Evolutionary conservation across 2,888 invertebrate species (phyloP).

Genomic region (Drosophila picticornis): DNA sequence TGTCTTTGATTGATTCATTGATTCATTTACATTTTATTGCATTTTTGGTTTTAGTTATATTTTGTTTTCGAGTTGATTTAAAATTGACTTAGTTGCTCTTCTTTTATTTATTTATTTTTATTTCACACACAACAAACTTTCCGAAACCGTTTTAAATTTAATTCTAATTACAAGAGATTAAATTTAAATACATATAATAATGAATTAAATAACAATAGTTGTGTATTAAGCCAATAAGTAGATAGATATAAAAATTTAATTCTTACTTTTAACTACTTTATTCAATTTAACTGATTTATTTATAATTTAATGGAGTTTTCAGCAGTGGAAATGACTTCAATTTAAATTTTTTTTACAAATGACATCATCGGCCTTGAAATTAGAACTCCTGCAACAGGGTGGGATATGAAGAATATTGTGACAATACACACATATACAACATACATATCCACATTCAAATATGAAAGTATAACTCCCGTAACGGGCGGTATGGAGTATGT

Average conservation of each 20-base stretch:
- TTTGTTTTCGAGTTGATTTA: conserved; percentile 24
- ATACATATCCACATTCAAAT: neutral
- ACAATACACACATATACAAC: neutral
- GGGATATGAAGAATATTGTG: conserved; percentile 2
- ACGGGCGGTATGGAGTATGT: neutral
- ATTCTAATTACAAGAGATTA: conserved; percentile 22
- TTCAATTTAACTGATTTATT: neutral
- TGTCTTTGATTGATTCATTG: conserved; percentile 19
- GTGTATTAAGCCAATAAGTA: neutral
- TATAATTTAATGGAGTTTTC: conserved; percentile 1
- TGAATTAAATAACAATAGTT: conserved; percentile 10
- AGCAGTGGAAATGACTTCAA: conserved; percentile 24
- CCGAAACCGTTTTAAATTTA: conserved; percentile 19
- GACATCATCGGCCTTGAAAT: conserved; percentile 49
- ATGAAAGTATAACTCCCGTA: neutral
- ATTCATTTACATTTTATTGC: conserved; percentile 23
- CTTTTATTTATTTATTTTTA: conserved; percentile 16
- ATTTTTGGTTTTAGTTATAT: conserved; percentile 19
- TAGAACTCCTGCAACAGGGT: conserved; percentile 30
- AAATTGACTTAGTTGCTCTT: conserved; percentile 21
- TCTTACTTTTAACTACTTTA: neutral
- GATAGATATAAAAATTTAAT: neutral
- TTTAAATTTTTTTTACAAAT: conserved; percentile 33
- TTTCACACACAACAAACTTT: conserved; percentile 33
- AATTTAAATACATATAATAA: conserved; percentile 8